Percentiles rank a stretch among this genome's conserved stretches.
Evolutionary conservation across 2,797 vertebrate species (phyloP).

Genomic region (Helicolenus hilgendorfi): DNA sequence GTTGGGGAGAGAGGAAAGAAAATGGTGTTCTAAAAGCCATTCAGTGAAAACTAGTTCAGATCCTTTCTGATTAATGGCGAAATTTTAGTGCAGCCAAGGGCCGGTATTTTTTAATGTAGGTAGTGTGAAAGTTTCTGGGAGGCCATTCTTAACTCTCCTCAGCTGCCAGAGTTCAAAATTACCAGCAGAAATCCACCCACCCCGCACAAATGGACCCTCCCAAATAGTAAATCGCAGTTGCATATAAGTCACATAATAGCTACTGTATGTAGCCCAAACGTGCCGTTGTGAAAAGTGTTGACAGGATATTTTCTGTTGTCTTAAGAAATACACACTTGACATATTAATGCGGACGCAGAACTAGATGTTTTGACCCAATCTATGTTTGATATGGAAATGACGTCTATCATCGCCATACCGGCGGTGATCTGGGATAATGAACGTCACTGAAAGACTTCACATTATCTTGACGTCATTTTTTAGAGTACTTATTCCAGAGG

Average conservation of each 20-base stretch:
- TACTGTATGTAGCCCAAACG: too few species aligned
- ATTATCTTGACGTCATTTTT: neutral
- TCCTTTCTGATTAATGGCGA: too few species aligned
- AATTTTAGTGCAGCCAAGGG: too few species aligned
- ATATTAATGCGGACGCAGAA: neutral
- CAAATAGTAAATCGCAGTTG: neutral
- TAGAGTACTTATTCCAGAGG: slow-evolving; percentile 85
- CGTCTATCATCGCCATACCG: neutral
- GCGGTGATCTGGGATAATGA: neutral
- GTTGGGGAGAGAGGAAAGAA: fast-evolving
- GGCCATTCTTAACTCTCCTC: too few species aligned
- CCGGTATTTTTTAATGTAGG: too few species aligned
- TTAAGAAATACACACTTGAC: neutral
- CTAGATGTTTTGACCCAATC: neutral
- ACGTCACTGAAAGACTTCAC: neutral
- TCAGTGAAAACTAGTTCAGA: too few species aligned
- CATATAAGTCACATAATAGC: neutral
- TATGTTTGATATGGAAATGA: neutral
- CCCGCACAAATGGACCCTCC: neutral
- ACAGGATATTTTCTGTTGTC: too few species aligned
- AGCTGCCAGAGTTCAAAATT: too few species aligned
- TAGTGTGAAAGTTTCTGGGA: too few species aligned
- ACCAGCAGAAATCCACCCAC: neutral
- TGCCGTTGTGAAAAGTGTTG: too few species aligned
- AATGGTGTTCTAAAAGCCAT: too few species aligned